These are phyloP conservation scores for Gambusia holbrooki DNA, from an alignment of 2,113 vertebrate species.

Conservation along the genomic window DNA sequence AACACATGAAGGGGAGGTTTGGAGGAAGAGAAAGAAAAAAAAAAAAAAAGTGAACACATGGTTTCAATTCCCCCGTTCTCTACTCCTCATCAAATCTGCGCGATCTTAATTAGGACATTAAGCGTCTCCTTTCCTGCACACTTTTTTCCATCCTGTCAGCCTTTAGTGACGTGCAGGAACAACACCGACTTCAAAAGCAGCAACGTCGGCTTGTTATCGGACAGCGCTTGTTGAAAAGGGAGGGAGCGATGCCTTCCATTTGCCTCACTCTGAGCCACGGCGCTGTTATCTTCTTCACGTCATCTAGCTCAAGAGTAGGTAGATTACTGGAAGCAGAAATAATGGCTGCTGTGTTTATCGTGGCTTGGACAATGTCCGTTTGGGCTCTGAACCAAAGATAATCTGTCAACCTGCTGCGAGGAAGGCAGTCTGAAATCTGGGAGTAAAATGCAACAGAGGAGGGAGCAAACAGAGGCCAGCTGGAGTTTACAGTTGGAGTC, in stretches of 20 bases:
- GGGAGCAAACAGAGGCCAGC: slow-evolving; percentile 39
- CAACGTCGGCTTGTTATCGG: slow-evolving; percentile 43
- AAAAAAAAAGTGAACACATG: slow-evolving; percentile 64
- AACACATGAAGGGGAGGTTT: slow-evolving; percentile 26
- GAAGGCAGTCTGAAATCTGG: slow-evolving; percentile 50
- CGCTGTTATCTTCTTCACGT: slow-evolving; percentile 66
- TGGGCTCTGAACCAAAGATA: slow-evolving; percentile 70
- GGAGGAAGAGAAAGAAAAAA: slow-evolving; percentile 20
- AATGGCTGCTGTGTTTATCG: slow-evolving; percentile 73
- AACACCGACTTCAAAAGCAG: slow-evolving; percentile 58
- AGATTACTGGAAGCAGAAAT: slow-evolving; percentile 78
- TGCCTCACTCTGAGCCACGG: slow-evolving; percentile 39
- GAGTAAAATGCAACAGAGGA: slow-evolving; percentile 48
- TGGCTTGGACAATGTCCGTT: slow-evolving; percentile 67
- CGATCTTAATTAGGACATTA: slow-evolving; percentile 76
- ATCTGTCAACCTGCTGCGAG: slow-evolving; percentile 71
- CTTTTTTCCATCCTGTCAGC: slow-evolving; percentile 70
- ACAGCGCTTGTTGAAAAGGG: slow-evolving; percentile 26
- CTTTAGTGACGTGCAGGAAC: slow-evolving; percentile 59
- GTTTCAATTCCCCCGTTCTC: slow-evolving; percentile 61
- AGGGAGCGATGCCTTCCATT: slow-evolving; percentile 43
- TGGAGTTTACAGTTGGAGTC: neutral
- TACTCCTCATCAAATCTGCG: slow-evolving; percentile 69
- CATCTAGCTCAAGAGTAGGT: slow-evolving; percentile 63
- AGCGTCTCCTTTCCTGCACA: slow-evolving; percentile 48